Base-by-base conservation (phyloP, 2,797 vertebrate species). In the Pteronotus mesoamericanus region DNA sequence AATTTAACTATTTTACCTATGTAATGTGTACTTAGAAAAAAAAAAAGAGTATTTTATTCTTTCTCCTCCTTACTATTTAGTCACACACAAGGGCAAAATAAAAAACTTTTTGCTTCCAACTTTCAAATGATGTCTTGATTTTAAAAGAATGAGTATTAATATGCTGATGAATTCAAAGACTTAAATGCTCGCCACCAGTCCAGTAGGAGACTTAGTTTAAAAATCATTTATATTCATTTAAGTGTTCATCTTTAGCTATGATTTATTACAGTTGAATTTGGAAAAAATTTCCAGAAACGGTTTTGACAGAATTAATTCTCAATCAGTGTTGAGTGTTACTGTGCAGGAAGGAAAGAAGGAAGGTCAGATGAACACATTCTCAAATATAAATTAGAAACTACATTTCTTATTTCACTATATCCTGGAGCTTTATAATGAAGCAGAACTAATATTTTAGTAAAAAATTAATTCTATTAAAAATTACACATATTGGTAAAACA, bases 191-290 rank as follows among this genome's bases (percentile, higher is more conserved):
- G 95, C 39, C 74, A 86, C 61, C 75, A 92, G 68, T 92, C 42
- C 79, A 95, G 57, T 86, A 93, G 32, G 37, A 75, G 59, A n/a
- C 55, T 90, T 94, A 86, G 69, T 94, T 93, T 93, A 89, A 91
- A 96, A 96, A 82, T 89, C 19, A 94, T 39, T 86, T 95, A 85
- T 12, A 89, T 69, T 72, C 44, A 95, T 82, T 86, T 86, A 92
- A 94, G 66, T 95, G 44, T 80, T 94, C 92, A 89, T 89, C 68
- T 78, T 94, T 91, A 82, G 68, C 68, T 87, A 92, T 61, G 37
- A 92, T 92, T 93, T 94, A 96, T 87, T 95, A 88, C 22, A 94
- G 80, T 16, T 95, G 90, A 92, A 94, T 94, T 69, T 95, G 37
- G 57, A 94, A 95, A 89, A 93, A 74, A 71, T 2, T 95, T 71